Evolutionary conservation across 2,113 vertebrate species (phyloP).

Genomic region (Accipiter virgatus): DNA sequence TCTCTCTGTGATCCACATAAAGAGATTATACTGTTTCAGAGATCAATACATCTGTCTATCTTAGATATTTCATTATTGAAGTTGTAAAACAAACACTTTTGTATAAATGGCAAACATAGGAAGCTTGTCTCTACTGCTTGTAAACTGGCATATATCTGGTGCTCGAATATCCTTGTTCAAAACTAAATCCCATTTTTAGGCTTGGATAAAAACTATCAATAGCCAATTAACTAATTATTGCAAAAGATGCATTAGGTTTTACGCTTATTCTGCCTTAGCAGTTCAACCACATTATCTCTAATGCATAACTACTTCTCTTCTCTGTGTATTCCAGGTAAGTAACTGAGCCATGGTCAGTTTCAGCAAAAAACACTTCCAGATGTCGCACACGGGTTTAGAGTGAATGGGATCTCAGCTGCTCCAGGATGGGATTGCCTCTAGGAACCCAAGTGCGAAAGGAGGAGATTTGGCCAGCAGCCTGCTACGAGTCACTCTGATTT

Average conservation of each 20-base stretch:
- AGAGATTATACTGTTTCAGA: not conserved
- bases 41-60: not conserved
- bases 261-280: not conserved
- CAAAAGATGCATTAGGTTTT: not conserved
- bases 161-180: not conserved
- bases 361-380: not conserved
- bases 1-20: not conserved
- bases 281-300: not conserved
- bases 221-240: not conserved
- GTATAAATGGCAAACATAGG: not conserved
- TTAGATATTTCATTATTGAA: not conserved
- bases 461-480: not conserved
- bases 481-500: not conserved
- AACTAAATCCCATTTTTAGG: not conserved
- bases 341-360: not conserved
- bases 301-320: not conserved
- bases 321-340: not conserved
- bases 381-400: not conserved
- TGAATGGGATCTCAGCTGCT: not conserved
- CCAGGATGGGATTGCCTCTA: not conserved
- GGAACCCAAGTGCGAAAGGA: not conserved
- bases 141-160: not conserved
- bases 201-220: not conserved
- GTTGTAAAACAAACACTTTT: not conserved
- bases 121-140: not conserved